Conservation (phyloP, 2,797 vertebrate genomes). For the Sternotherus odoratus region DNA sequence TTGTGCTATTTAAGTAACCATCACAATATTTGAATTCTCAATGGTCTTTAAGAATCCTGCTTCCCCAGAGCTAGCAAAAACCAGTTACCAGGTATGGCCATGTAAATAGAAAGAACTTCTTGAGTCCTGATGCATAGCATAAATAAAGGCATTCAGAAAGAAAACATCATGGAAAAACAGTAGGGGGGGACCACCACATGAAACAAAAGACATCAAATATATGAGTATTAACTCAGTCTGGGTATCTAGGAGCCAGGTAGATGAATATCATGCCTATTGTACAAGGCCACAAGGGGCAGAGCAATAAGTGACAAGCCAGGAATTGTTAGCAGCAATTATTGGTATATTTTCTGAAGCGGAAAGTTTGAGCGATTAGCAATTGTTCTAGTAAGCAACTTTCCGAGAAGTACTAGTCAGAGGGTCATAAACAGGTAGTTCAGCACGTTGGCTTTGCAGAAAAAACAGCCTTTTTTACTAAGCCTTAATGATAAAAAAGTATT, state of each 20-base stretch:
- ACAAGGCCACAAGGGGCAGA: not conserved
- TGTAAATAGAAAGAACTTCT: not conserved
- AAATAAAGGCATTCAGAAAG: not conserved
- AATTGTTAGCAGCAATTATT: not conserved
- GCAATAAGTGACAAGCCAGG: not conserved
- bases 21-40: not conserved
- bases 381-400: not conserved
- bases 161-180: not conserved
- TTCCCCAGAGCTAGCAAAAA: not conserved
- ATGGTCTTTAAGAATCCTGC: not conserved
- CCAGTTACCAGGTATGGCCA: not conserved
- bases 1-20: not conserved
- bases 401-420: not conserved
- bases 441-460: not conserved
- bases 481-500: not conserved
- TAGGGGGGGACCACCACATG: not conserved
- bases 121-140: not conserved
- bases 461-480: not conserved
- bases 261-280: not conserved
- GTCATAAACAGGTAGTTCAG: not conserved
- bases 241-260: not conserved
- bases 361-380: not conserved
- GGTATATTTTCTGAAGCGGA: not conserved
- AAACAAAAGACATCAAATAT: not conserved
- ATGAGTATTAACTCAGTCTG: not conserved